These are phyloP conservation scores for Morpho helenor DNA, from an alignment of 2,888 invertebrate genomes.

Conservation along the genomic window DNA sequence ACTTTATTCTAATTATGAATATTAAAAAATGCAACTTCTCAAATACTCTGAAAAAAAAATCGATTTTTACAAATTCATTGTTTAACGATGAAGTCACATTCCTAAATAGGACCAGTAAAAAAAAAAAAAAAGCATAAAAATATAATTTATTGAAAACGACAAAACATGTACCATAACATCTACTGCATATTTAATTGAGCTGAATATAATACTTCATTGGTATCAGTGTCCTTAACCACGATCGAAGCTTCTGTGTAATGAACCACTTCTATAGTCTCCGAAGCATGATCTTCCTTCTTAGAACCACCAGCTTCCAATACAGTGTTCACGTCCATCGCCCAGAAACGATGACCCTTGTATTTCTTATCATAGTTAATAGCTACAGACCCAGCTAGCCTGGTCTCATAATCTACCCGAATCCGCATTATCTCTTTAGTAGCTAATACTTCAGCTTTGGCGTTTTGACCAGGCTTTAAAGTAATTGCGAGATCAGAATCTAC, in stretches of 20 bases:
- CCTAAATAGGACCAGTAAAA: background rate
- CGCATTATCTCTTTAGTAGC: constrained; percentile 34
- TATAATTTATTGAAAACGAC: constrained; percentile 1
- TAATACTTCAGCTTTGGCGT: constrained; percentile 31
- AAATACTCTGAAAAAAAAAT: no score
- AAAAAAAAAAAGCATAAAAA: background rate
- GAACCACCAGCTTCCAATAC: constrained; percentile 32
- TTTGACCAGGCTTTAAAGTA: constrained; percentile 34
- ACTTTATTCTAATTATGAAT: no score
- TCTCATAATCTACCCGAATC: constrained; percentile 39
- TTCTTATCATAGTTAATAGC: constrained; percentile 34
- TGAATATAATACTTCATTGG: constrained; percentile 8
- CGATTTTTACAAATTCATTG: no score
- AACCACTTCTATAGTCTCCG: constrained; percentile 36
- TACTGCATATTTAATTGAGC: constrained; percentile 7
- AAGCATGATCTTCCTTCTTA: constrained; percentile 15
- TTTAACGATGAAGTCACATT: no score
- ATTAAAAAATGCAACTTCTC: no score
- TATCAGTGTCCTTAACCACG: constrained; percentile 9
- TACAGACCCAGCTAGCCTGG: constrained; percentile 34
- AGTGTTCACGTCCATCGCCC: constrained; percentile 35
- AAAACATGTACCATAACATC: background rate
- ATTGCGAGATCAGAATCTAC: constrained; percentile 32
- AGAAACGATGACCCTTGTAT: constrained; percentile 43
- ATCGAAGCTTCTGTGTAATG: constrained; percentile 35